Evolutionary conservation across 2,113 vertebrate species (phyloP), one percentile per base, ranked within the genome.

Genomic region (Tapirus terrestris): DNA sequence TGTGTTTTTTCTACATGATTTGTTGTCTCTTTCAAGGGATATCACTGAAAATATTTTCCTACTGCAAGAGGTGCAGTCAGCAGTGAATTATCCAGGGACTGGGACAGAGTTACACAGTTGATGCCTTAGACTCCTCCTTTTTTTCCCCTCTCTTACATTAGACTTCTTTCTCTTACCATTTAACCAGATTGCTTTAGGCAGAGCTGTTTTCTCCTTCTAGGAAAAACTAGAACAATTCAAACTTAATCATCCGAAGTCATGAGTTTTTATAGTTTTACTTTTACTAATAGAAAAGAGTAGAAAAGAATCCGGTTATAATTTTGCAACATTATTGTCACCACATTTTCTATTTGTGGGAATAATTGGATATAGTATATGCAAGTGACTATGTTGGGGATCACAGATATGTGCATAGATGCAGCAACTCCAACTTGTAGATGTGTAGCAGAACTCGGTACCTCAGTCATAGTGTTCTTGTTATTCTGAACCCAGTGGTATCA

Each of bases 1-100:
- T 58, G 16, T 58, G 6, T 3, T 68, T n/a, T 83, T 87, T 61
- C 36, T 75, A 12, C 92, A 63, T 85, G 48, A 96, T 76, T 75
- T 70, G 18, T 89, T 48, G 29, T 10, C 23, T 96, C 60, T 88
- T 94, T 88, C 58, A 87, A 97, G 65, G 21, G 16, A 9, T 90
- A 18, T 17, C 51, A 31, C 17, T 92, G 56, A 89, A 36, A 83
- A 63, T 77, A 73, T 36, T 53, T 63, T 68, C 33, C 11, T 8
- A 45, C 12, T 82, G 0, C 9, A 8, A 93, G 21, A 77, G 18
- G 4, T 61, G 9, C 21, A 27, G 31, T 68, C 48, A 85, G 86
- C 80, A 73, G 8, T 73, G 25, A 96, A 27, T 77, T 83, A 61
- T 33, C n/a, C 17, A 23, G 45, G 48, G n/a, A n/a, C 20, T 12